Evolutionary conservation across 2,888 invertebrate species (phyloP).

Genomic region (Cantharis rufa): DNA sequence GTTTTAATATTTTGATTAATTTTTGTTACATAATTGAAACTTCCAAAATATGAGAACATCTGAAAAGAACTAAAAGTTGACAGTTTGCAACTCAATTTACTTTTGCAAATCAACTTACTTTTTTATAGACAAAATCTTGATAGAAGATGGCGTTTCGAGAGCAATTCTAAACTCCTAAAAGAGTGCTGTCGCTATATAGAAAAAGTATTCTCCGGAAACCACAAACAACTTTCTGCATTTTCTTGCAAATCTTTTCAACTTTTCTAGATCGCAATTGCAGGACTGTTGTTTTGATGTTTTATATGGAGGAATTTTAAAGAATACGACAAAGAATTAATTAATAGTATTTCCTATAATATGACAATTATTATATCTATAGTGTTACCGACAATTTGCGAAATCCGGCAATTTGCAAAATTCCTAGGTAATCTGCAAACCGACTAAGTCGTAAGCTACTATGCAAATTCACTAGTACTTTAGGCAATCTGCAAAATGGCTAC

Average conservation of each 20-base stretch:
- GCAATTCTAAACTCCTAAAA: not conserved
- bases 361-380: no score
- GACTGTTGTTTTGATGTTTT: no score
- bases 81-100: not conserved
- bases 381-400: no score
- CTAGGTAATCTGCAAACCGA: no score
- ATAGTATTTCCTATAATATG: no score
- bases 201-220: not conserved
- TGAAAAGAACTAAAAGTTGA: not conserved
- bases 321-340: no score
- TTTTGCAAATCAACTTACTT: not conserved
- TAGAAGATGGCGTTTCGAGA: not conserved
- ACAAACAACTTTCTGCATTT: not conserved
- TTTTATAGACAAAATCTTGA: not conserved
- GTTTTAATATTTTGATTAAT: not conserved
- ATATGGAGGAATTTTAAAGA: no score
- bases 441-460: no score
- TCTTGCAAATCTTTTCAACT: not conserved
- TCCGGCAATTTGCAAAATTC: no score
- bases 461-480: no score
- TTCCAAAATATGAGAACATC: not conserved
- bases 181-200: not conserved
- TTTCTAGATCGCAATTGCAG: not conserved
- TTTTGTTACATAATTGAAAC: not conserved
- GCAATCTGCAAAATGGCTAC: no score